These are phyloP conservation scores for Falcunculus frontatus DNA, from an alignment of 2,113 vertebrate species.

Conservation along the genomic window DNA sequence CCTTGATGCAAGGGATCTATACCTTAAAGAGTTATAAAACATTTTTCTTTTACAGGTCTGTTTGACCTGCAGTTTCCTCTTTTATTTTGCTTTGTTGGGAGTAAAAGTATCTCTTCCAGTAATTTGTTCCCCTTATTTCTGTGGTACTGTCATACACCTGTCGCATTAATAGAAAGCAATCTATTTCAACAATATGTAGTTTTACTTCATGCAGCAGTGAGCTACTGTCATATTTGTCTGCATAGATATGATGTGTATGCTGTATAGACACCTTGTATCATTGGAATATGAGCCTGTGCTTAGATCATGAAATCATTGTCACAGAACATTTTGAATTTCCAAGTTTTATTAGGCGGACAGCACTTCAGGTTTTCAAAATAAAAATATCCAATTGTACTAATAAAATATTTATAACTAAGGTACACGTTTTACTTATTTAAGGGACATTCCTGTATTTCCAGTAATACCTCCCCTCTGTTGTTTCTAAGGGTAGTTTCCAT, in stretches of 20 bases:
- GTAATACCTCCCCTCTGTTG: neutral
- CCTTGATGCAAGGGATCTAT: neutral
- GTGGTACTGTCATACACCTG: neutral
- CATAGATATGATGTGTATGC: neutral
- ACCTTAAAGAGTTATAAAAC: neutral
- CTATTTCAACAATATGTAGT: neutral
- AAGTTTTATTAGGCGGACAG: neutral
- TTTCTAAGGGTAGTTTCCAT: neutral
- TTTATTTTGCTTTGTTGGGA: neutral
- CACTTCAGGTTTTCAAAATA: neutral
- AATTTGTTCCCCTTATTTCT: neutral
- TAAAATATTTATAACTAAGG: neutral
- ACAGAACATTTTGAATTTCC: neutral
- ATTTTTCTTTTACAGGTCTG: neutral
- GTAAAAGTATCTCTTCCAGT: neutral
- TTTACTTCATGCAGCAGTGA: neutral
- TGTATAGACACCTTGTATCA: neutral
- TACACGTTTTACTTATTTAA: neutral
- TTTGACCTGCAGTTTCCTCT: neutral
- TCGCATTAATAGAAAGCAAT: neutral
- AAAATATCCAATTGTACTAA: neutral
- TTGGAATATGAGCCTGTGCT: neutral
- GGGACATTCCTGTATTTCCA: neutral
- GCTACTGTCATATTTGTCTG: neutral
- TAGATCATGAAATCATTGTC: neutral